Base-by-base conservation (phyloP, 2,113 vertebrate genomes). In the Hemiprocne comata region DNA sequence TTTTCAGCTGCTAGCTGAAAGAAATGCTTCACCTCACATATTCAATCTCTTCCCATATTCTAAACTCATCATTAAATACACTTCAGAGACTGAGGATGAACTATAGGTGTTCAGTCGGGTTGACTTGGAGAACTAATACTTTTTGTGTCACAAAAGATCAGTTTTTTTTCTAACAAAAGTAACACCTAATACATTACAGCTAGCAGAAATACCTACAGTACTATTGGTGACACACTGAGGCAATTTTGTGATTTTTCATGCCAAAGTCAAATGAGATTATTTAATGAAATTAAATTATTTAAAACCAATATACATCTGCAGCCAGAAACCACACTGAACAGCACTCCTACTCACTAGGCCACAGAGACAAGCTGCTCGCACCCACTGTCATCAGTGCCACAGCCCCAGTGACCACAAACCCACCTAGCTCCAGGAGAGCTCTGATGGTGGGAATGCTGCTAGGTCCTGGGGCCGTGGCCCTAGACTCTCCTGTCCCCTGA, bases 401-500 rank as follows among this genome's bases (percentile, higher is more conserved):
- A 31, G 46, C 14, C 36, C 10, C 28, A 25, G 42, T 12, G 1
- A 3, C 65, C 3, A 2, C 3, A 3, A 88, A 28, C 15, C 67
- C 16, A 16, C 36, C 50, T 26, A 19, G 8, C 3, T 55, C 60
- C 53, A 46, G 40, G 40, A 42, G 40, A 14, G 40, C 40, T 42
- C 40, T 42, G 40, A 13, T 42, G 40, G 40, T 42, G 40, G 40
- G 40, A 42, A 14, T 13, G 42, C 26, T 2, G 1, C 50, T 26
- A 19, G 8, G 3, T 55, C 60, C 53, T 1, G 0, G 19, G 36
- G 46, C 31, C 2, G 0, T 9, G 11, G 71, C 38, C 33, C 36
- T 0, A 0, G 65, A 11, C 14, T 15, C 13, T 33, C 33, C 48
- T 1, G 0, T 26, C 10, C 33, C 12, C 28, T 4, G 7, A 28